phyloP scores from a whole-genome alignment of 2,113 vertebrate species.

The Varanus salvator region DNA sequence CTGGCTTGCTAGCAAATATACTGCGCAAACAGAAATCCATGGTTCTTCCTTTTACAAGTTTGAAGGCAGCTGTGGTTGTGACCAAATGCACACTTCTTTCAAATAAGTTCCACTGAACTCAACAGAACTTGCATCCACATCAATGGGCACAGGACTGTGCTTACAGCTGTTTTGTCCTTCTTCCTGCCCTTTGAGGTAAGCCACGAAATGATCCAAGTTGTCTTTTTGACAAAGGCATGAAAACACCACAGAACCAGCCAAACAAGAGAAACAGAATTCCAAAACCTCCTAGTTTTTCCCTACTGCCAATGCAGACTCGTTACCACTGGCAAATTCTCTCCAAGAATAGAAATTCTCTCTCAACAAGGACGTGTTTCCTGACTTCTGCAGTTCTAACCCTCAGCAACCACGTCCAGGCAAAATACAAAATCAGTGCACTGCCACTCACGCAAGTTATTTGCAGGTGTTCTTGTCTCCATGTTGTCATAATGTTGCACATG shows the following conservation, averaged over 20 bases:
- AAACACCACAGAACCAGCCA: neutral
- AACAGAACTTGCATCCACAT: neutral
- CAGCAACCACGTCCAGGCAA: conserved; percentile 2
- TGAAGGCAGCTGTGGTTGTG: too few relatives aligned
- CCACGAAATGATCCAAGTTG: conserved; percentile 23
- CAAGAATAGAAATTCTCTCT: neutral
- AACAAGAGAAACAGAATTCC: conserved; percentile 1
- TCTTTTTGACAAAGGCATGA: neutral
- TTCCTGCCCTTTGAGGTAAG: neutral
- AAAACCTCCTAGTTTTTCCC: conserved; percentile 7
- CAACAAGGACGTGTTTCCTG: conserved; percentile 1
- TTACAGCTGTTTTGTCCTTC: neutral
- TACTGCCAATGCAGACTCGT: conserved; percentile 7
- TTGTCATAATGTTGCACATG: conserved; percentile 94
- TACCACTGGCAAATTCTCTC: neutral
- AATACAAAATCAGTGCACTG: neutral
- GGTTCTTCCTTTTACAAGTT: neutral
- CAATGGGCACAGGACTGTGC: neutral
- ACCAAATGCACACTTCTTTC: neutral
- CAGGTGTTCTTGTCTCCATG: conserved; percentile 85
- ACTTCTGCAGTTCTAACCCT: neutral
- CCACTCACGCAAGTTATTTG: conserved; percentile 94
- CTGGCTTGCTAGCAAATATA: neutral
- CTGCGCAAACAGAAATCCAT: neutral
- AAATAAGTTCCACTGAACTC: neutral